Evolutionary conservation across 2,797 vertebrate genomes (phyloP).

Genomic region (Gambelia wislizenii): DNA sequence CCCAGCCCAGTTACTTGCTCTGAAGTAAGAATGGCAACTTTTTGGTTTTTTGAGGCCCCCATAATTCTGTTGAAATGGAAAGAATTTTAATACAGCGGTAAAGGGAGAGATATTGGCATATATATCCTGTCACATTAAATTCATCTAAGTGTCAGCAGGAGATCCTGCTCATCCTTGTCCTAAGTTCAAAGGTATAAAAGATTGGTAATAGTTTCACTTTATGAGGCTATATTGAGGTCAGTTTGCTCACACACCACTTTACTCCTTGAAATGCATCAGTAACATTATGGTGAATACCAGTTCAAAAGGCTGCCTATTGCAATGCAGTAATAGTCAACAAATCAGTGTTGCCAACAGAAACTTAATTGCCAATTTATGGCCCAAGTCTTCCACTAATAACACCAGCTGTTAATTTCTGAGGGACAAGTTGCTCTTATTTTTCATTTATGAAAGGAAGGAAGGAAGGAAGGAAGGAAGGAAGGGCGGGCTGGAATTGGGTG

Average conservation of each 20-base stretch:
- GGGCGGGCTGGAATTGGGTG: background rate
- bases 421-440: background rate
- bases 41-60: too few species aligned
- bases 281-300: conserved; percentile 14
- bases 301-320: conserved; percentile 35
- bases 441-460: background rate
- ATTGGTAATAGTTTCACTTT: conserved; percentile 25
- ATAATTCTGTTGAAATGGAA: conserved; percentile 39
- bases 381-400: conserved; percentile 8
- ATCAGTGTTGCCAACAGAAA: background rate
- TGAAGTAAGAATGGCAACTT: too few species aligned
- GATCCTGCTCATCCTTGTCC: conserved; percentile 24
- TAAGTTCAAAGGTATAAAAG: conserved; percentile 8
- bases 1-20: too few species aligned
- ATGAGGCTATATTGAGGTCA: background rate
- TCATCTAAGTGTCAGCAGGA: conserved; percentile 12
- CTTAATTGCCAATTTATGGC: conserved; percentile 24
- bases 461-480: background rate
- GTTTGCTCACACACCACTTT: background rate
- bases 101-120: conserved; percentile 31
- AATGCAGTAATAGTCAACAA: conserved; percentile 21
- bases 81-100: conserved; percentile 17
- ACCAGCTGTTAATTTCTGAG: conserved; percentile 25
- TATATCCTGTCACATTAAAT: conserved; percentile 35
- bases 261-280: conserved; percentile 18